Evolutionary conservation across 2,888 invertebrate genomes (phyloP), one percentile per base, ranked within the genome.

Genomic region (Tipula vernalis): DNA sequence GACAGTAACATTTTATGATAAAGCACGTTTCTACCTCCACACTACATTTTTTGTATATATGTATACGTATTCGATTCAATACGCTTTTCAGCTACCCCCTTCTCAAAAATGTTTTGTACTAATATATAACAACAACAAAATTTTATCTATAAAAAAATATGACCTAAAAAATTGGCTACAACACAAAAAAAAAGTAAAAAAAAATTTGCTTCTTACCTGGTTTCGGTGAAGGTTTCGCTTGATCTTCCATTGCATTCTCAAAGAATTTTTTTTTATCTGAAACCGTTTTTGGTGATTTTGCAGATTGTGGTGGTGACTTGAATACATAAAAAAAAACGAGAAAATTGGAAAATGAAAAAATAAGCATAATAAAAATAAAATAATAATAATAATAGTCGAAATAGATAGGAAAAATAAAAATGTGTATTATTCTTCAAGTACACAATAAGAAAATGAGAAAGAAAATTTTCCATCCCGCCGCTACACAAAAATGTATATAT

Each of bases 261-360:
- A 99, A 99, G 92, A 98, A 97, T 91, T 96, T 96, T 92, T 97
- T 97, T 93, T 97, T 97, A 92, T 98, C 97, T 91, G 96, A 97
- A 90, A 98, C 98, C 88, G 97, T 95, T 93, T 96, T 96, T 90
- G 94, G 94, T 90, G 95, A 94, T 92, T 94, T 94, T 90, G 94
- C 94, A 90, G 95, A 95, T 90, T 95, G 94, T 90, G 95, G 95
- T 89, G 94, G 94, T 89, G 95, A 89, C 88, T 89, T 88, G 42
- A 42, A 85, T 85, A 87, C 88, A 88, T 89, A 89, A 91, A 90
- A 86, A 86, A 85, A 85, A 85, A 85, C 39, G 36, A 85, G 84
- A 84, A 84, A 71, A 71, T 71, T 71, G 71, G 71, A 71, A 71
- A 71, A 71, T 71, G 71, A 71, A 18, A 71, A 71, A 10, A 71